Percentiles rank a stretch among this genome's conserved stretches.
Evolutionary conservation across 1,140 invertebrate species (phyloP).

Genomic region (Cotesia typhae): DNA sequence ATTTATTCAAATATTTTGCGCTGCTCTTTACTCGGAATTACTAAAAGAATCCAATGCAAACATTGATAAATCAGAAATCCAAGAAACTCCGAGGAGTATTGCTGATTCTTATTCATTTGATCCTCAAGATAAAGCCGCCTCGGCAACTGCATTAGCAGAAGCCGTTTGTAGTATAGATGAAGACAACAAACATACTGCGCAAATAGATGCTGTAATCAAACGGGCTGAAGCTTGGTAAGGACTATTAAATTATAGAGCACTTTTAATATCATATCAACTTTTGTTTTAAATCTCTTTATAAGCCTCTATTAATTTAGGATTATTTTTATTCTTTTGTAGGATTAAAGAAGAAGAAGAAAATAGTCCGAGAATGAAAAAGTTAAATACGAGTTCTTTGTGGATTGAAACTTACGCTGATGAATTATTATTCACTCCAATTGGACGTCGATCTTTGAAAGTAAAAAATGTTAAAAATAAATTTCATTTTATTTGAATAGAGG

Average conservation of each 20-base stretch:
- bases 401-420: conserved; percentile 60
- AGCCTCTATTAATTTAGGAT: background rate
- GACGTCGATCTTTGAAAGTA: conserved; percentile 63
- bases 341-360: conserved; percentile 34
- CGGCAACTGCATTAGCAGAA: conserved; percentile 72
- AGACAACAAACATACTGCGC: conserved; percentile 76
- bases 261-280: conserved; percentile 9
- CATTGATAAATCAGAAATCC: conserved; percentile 7
- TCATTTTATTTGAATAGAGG: background rate
- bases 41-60: conserved; percentile 38
- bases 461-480: conserved; percentile 10
- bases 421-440: conserved; percentile 59
- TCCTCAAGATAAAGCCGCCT: conserved; percentile 42
- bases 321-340: conserved; percentile 32
- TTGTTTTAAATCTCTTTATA: conserved; percentile 13
- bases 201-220: conserved; percentile 71
- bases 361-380: conserved; percentile 34
- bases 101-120: conserved; percentile 46
- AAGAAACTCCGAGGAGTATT: conserved; percentile 11
- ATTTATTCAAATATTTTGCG: conserved; percentile 70
- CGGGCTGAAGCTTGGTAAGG: conserved; percentile 64
- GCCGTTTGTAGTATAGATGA: conserved; percentile 81
- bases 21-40: conserved; percentile 57
- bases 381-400: conserved; percentile 48
- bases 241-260: background rate